A percentile compares a stretch with the other conserved stretches of the same genome.
phyloP scores from a whole-genome alignment of 2,888 invertebrate species.

The Pemphredon lugubris region DNA sequence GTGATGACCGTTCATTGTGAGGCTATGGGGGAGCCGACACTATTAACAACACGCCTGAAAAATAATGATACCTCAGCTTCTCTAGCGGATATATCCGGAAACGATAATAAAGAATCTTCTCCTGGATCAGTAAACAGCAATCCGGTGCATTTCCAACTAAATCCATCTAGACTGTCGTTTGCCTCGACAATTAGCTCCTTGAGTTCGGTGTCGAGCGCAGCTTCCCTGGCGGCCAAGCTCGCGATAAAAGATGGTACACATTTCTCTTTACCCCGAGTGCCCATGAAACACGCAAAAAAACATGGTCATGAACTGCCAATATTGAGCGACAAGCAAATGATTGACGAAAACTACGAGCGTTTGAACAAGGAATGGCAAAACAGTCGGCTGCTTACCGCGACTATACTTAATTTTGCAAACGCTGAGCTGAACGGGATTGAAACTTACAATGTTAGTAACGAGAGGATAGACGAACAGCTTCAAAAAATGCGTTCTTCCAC shows the following conservation, averaged over 20 bases:
- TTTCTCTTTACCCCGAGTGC: slow-evolving; percentile 70
- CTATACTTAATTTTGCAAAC: slow-evolving; percentile 66
- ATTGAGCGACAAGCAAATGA: slow-evolving; percentile 39
- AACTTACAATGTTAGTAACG: slow-evolving; percentile 64
- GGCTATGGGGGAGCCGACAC: slow-evolving; percentile 42
- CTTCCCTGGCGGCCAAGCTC: slow-evolving; percentile 66
- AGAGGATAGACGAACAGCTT: slow-evolving; percentile 65
- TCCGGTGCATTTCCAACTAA: slow-evolving; percentile 65
- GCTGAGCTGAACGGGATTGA: slow-evolving; percentile 63
- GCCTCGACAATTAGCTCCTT: slow-evolving; percentile 73
- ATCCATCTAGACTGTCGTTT: slow-evolving; percentile 69
- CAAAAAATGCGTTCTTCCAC: slow-evolving; percentile 72
- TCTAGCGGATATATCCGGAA: slow-evolving; percentile 76
- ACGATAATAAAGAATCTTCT: slow-evolving; percentile 74
- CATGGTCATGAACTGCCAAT: slow-evolving; percentile 28
- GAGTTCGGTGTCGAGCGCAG: slow-evolving; percentile 74
- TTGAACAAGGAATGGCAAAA: slow-evolving; percentile 75
- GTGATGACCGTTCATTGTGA: slow-evolving; percentile 71
- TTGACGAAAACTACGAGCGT: slow-evolving; percentile 65
- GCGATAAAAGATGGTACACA: slow-evolving; percentile 52
- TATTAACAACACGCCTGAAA: slow-evolving; percentile 56
- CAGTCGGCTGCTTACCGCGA: slow-evolving; percentile 60
- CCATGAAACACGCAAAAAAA: slow-evolving; percentile 70
- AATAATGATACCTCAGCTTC: slow-evolving; percentile 69
- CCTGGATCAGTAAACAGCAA: slow-evolving; percentile 76